Base-by-base conservation (phyloP, 2,888 invertebrate genomes). In the Mystacides longicornis region DNA sequence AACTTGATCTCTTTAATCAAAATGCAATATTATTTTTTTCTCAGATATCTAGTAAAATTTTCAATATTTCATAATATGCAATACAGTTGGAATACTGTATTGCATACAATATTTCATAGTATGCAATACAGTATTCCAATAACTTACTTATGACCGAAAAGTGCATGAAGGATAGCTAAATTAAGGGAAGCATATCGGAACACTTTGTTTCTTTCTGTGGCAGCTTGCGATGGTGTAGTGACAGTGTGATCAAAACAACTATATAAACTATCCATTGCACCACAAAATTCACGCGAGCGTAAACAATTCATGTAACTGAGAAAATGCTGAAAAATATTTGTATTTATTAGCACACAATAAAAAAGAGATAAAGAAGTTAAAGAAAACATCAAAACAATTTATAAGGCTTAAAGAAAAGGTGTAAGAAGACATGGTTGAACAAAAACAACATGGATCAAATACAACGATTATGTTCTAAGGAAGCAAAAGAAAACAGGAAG, bases 161-260 rank as follows among this genome's bases (percentile, higher is more conserved):
- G 85, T 48, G 89, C 87, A 69, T 94, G 92, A 65, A 94, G 78
- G 20, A 92, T 87, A 0, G 93, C 93, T 60, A 95, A 77, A 69
- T 93, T 94, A n/a, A 95, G 77, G 18, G 93, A 90, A 4, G 94
- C 93, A 68, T 89, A 95, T 66, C 94, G 80, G 65, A 88, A 89
- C 43, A 85, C 86, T 66, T 85, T 83, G 58, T 77, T 77, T 61
- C 72, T 72, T 51, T 76, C 75, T 43, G 72, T 74, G 59, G 65
- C 68, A 51, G 78, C 76, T 23, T 72, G 68, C 31, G 73, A 64
- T 55, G 66, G 56, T 49, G 69, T 64, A 16, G 48, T 46, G 20
- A 66, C 56, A 62, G 81, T 79, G 64, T 85, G 79, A 69, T 93
- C 89, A 69, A 93, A 89, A 70, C 88, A 91, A 69, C 90, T 87